Evolutionary conservation across 92 coral and sea anemone genomes (phyloP).

Genomic region (Epizoanthus stellaris): DNA sequence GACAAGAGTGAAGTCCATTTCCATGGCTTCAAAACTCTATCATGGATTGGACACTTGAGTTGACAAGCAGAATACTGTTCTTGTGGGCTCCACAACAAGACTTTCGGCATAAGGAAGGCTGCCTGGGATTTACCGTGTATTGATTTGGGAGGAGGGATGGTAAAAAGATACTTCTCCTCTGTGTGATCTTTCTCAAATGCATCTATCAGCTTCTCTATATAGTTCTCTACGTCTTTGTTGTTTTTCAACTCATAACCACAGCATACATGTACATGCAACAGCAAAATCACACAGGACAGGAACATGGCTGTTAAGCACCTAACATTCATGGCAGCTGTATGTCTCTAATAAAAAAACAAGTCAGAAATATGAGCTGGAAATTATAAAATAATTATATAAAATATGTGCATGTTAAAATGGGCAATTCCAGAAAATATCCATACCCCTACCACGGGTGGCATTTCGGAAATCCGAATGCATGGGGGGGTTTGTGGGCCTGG

Average conservation of each 20-base stretch:
- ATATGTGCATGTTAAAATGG: too few species aligned
- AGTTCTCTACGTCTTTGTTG: neutral
- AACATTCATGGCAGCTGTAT: too few species aligned
- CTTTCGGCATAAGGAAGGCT: slow-evolving; percentile 49
- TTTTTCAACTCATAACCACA: neutral
- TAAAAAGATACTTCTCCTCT: slow-evolving; percentile 18
- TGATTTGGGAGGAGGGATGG: slow-evolving; percentile 18
- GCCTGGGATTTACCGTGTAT: neutral
- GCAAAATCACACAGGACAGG: neutral
- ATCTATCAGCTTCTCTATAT: slow-evolving; percentile 29
- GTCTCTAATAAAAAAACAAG: too few species aligned
- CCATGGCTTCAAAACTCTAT: slow-evolving; percentile 26
- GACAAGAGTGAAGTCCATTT: slow-evolving; percentile 31
- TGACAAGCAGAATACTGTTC: slow-evolving; percentile 47
- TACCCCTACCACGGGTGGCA: too few species aligned
- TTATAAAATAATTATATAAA: too few species aligned
- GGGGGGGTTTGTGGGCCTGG: too few species aligned
- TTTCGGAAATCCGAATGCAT: too few species aligned
- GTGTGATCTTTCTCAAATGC: slow-evolving; percentile 15
- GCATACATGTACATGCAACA: slow-evolving; percentile 17
- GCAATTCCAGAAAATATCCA: too few species aligned
- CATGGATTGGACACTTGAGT: slow-evolving; percentile 48
- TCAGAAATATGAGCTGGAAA: too few species aligned
- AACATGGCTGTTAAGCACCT: neutral
- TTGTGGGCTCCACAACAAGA: slow-evolving; percentile 66